phyloP scores from a whole-genome alignment of 2,888 invertebrate species.

The Agrotis segetum region DNA sequence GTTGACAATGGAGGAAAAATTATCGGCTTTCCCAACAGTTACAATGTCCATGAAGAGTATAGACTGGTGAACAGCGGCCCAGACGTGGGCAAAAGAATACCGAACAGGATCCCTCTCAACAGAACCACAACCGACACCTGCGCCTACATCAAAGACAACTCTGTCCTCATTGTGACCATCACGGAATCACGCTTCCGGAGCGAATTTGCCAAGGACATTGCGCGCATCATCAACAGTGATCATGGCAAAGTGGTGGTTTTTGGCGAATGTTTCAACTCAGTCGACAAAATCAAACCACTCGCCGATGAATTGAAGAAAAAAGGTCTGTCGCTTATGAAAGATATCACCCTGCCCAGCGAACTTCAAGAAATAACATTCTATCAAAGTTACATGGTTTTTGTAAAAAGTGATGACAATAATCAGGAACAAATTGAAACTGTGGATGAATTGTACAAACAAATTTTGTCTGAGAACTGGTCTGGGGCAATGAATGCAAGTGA shows the following conservation, averaged over 20 bases:
- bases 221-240: slow-evolving; percentile 66
- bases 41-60: slow-evolving; percentile 69
- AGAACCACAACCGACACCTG: slow-evolving; percentile 50
- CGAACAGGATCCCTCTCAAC: too few relatives aligned
- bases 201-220: slow-evolving; percentile 70
- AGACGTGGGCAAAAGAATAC: slow-evolving; percentile 63
- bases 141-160: too few relatives aligned
- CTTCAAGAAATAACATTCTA: slow-evolving; percentile 64
- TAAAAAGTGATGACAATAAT: slow-evolving; percentile 13
- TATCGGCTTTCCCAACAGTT: slow-evolving; percentile 69
- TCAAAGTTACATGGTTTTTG: slow-evolving; percentile 60
- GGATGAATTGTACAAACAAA: too few relatives aligned
- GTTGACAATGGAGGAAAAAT: not conserved
- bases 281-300: too few relatives aligned
- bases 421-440: too few relatives aligned
- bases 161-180: slow-evolving; percentile 14
- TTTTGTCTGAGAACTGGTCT: too few relatives aligned
- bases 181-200: slow-evolving; percentile 67
- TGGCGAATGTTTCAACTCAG: not conserved
- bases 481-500: too few relatives aligned
- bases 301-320: too few relatives aligned
- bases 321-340: too few relatives aligned
- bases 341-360: slow-evolving; percentile 43
- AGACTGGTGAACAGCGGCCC: slow-evolving; percentile 70
- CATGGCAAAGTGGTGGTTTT: slow-evolving; percentile 67